A percentile compares a stretch with the other conserved stretches of the same genome.
Conservation (phyloP, 2,797 vertebrate genomes). For the Falco biarmicus region DNA sequence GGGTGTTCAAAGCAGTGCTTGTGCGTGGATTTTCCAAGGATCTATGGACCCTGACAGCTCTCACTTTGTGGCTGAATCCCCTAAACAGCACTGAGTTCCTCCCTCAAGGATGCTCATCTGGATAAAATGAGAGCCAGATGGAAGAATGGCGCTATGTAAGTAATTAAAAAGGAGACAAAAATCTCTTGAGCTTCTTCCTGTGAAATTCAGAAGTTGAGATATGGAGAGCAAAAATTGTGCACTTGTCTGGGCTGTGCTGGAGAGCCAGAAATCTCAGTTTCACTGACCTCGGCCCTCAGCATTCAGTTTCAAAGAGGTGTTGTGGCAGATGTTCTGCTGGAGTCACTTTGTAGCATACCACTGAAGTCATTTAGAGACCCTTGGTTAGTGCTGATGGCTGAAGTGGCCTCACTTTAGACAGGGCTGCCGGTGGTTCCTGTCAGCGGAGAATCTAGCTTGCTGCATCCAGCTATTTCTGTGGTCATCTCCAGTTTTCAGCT, state of each 20-base stretch:
- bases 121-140: background rate
- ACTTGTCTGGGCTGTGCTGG: background rate
- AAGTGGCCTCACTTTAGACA: background rate
- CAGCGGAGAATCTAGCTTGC: background rate
- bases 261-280: background rate
- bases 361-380: background rate
- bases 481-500: background rate
- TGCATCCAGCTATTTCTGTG: background rate
- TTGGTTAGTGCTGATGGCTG: background rate
- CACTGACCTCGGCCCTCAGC: background rate
- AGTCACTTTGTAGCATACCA: background rate
- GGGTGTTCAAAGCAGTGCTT: background rate
- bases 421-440: background rate
- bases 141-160: background rate
- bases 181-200: background rate
- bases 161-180: background rate
- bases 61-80: accelerated
- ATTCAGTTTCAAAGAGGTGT: background rate
- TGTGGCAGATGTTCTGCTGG: background rate
- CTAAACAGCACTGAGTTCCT: background rate
- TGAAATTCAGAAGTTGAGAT: background rate
- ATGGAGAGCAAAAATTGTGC: background rate
- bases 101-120: background rate
- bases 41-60: background rate
- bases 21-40: background rate